Conservation (phyloP, 2,888 invertebrate species). For the Emesis furor region DNA sequence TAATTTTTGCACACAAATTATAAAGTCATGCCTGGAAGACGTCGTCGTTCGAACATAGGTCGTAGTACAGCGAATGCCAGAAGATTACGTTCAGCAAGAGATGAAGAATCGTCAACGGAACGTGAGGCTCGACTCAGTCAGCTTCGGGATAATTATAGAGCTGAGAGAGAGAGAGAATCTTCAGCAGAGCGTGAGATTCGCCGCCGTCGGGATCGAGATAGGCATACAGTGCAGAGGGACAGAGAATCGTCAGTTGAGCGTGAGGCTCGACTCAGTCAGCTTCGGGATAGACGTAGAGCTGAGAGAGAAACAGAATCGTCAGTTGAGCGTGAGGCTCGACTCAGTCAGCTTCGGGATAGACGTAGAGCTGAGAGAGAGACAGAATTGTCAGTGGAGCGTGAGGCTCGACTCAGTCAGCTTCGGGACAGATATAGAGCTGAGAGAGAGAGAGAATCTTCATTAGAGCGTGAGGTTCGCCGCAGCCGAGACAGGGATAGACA, state of each 20-base stretch:
- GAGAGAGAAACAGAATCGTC: too few relatives aligned
- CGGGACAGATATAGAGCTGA: constrained; percentile 59
- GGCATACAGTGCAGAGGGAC: constrained; percentile 49
- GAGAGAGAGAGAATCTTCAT: constrained; percentile 51
- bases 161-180: constrained; percentile 46
- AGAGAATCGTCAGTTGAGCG: constrained; percentile 48
- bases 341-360: too few relatives aligned
- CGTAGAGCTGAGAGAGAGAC: too few relatives aligned
- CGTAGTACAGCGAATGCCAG: constrained; percentile 58
- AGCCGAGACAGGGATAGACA: constrained; percentile 53
- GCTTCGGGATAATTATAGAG: constrained; percentile 23
- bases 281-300: constrained; percentile 19
- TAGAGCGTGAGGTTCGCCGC: constrained; percentile 46
- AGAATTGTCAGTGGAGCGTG: too few relatives aligned
- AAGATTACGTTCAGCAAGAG: constrained; percentile 64
- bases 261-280: constrained; percentile 61
- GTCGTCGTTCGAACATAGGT: constrained; percentile 34
- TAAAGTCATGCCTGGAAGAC: constrained; percentile 33
- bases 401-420: too few relatives aligned
- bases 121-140: constrained; percentile 63
- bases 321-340: too few relatives aligned
- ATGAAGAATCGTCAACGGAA: constrained; percentile 41
- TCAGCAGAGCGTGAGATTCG: constrained; percentile 56
- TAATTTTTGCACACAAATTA: constrained; percentile 29
- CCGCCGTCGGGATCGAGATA: constrained; percentile 50